Evolutionary conservation across 1,140 invertebrate genomes (phyloP).

Genomic region (Brachionus asplanchnoidis): DNA sequence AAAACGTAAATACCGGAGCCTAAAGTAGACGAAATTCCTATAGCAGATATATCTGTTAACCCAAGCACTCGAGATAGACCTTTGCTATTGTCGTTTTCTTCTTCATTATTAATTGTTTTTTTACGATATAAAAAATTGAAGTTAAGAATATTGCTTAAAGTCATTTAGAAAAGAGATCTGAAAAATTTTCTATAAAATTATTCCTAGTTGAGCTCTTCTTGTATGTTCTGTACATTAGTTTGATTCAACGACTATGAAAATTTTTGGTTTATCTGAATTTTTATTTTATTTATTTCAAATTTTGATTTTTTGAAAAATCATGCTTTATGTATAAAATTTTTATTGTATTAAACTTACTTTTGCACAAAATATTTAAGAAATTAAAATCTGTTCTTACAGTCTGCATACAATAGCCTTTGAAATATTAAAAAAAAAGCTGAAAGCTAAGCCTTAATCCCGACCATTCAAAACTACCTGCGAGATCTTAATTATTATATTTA

Average conservation of each 20-base stretch:
- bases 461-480: too few species aligned
- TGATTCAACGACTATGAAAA: too few species aligned
- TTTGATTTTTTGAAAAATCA: neutral
- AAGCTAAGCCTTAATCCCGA: too few species aligned
- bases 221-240: too few species aligned
- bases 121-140: slow-evolving; percentile 22
- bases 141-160: neutral
- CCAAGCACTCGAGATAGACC: neutral
- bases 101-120: neutral
- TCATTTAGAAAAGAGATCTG: neutral
- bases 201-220: neutral
- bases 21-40: slow-evolving; percentile 56
- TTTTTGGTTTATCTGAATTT: too few species aligned
- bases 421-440: too few species aligned
- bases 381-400: too few species aligned
- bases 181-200: neutral
- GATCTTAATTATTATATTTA: too few species aligned
- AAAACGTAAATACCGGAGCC: slow-evolving; percentile 67
- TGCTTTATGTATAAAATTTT: neutral
- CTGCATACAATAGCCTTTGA: too few species aligned
- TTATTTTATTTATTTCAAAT: neutral
- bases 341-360: neutral
- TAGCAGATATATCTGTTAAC: neutral
- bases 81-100: neutral
- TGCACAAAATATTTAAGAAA: neutral